A percentile compares a stretch with the other conserved stretches of the same genome.
phyloP scores from a whole-genome alignment of 2,888 invertebrate genomes.

The Hypomecis atomaria region DNA sequence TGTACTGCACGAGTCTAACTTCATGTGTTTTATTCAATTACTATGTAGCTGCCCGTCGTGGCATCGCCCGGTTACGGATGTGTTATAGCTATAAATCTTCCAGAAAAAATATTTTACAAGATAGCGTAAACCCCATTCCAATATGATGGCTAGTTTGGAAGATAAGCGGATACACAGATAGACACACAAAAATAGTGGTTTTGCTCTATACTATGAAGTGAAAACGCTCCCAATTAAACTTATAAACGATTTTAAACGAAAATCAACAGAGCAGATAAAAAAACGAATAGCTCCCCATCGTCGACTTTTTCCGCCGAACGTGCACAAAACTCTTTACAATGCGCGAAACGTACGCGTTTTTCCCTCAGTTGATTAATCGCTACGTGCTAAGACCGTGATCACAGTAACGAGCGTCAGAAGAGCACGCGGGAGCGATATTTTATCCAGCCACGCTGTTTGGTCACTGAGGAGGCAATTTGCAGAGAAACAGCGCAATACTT shows the following conservation, averaged over 20 bases:
- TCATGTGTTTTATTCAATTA: too few species aligned
- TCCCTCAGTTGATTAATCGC: slow-evolving; percentile 29
- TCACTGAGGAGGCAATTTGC: neutral
- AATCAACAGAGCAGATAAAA: slow-evolving; percentile 3
- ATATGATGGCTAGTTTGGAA: too few species aligned
- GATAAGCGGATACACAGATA: too few species aligned
- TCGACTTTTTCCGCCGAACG: slow-evolving; percentile 14
- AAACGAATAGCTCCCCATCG: slow-evolving; percentile 18
- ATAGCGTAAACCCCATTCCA: too few species aligned
- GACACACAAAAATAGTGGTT: too few species aligned
- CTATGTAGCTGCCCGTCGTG: too few species aligned
- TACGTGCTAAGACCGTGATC: slow-evolving; percentile 28
- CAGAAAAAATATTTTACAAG: too few species aligned
- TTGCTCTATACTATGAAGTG: neutral
- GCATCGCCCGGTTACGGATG: too few species aligned
- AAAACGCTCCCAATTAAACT: neutral
- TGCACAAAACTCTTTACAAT: slow-evolving; percentile 25
- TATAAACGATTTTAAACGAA: neutral
- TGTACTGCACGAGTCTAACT: too few species aligned
- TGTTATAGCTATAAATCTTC: too few species aligned
- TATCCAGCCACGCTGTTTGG: slow-evolving; percentile 26
- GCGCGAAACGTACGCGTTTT: slow-evolving; percentile 27
- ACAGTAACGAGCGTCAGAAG: slow-evolving; percentile 31
- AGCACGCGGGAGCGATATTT: slow-evolving; percentile 42
- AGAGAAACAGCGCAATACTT: neutral